Evolutionary conservation across 2,797 vertebrate species (phyloP).

Genomic region (Sebastes aleutianus): DNA sequence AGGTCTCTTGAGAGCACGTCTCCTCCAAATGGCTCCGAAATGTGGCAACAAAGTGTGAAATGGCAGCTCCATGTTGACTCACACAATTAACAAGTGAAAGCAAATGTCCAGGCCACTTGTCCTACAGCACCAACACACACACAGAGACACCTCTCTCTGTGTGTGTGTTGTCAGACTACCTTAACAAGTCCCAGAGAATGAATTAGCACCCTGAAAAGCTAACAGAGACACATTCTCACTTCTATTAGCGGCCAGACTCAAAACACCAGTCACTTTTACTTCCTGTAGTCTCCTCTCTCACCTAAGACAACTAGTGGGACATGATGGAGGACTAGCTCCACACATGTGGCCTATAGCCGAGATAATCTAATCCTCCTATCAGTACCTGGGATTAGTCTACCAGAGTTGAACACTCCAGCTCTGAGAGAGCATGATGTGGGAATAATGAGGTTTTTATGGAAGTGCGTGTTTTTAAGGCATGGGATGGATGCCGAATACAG

Average conservation of each 20-base stretch:
- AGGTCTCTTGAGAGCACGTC: not conserved
- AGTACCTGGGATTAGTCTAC: not conserved
- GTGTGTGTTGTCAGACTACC: conserved; percentile 6
- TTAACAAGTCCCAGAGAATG: conserved; percentile 12
- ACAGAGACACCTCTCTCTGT: not conserved
- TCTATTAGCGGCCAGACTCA: not conserved
- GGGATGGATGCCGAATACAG: not conserved
- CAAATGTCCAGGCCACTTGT: conserved; percentile 31
- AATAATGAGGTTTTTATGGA: not conserved
- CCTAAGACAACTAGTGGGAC: not conserved
- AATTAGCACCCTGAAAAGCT: conserved; percentile 9
- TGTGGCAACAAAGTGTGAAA: conserved; percentile 23
- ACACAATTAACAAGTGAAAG: conserved; percentile 46
- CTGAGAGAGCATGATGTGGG: too few species aligned
- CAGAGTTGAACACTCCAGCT: too few species aligned
- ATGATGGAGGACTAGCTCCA: not conserved
- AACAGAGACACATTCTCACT: not conserved
- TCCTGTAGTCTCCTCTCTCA: not conserved
- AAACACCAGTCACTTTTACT: not conserved
- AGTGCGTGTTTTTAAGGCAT: not conserved
- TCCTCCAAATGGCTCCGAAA: conserved; percentile 22
- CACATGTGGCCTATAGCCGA: not conserved
- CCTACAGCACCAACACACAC: conserved; percentile 31
- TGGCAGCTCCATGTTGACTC: conserved; percentile 38
- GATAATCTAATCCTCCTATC: not conserved